A percentile compares a stretch with the other conserved stretches of the same genome.
Evolutionary conservation across 2,797 vertebrate species (phyloP).

Genomic region (Hipposideros larvatus): DNA sequence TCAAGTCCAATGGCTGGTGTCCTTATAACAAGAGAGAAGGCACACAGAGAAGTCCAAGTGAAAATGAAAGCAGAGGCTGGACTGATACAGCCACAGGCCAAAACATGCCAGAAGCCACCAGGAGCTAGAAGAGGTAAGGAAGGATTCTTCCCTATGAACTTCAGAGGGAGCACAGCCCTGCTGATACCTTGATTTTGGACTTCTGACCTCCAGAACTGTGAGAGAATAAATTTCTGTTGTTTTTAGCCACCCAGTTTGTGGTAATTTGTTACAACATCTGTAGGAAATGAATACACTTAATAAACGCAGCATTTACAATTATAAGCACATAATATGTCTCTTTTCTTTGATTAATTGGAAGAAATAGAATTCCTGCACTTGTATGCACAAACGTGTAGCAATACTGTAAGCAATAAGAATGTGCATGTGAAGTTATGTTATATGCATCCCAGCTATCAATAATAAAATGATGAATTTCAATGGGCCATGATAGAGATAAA

Average conservation of each 20-base stretch:
- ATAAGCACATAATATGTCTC: neutral
- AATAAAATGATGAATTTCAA: neutral
- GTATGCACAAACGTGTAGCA: neutral
- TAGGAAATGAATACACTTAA: neutral
- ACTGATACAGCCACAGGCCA: neutral
- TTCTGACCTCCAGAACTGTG: neutral
- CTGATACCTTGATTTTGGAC: neutral
- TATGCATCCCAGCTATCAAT: neutral
- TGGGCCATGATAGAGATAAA: neutral
- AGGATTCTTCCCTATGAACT: neutral
- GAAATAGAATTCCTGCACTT: neutral
- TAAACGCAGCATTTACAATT: neutral
- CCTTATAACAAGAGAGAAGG: neutral
- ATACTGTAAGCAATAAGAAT: neutral
- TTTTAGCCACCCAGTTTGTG: neutral
- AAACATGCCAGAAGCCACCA: neutral
- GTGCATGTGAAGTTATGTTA: neutral
- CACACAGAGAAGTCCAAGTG: neutral
- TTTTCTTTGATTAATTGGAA: conserved; percentile 18
- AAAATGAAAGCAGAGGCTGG: neutral
- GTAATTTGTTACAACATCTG: neutral
- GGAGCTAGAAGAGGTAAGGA: neutral
- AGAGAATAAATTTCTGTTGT: conserved; percentile 17
- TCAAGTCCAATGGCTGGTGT: neutral
- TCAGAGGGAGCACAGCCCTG: neutral